A percentile compares a stretch with the other conserved stretches of the same genome.
Conservation (phyloP, 2,113 vertebrate genomes). For the Ellobius talpinus region DNA sequence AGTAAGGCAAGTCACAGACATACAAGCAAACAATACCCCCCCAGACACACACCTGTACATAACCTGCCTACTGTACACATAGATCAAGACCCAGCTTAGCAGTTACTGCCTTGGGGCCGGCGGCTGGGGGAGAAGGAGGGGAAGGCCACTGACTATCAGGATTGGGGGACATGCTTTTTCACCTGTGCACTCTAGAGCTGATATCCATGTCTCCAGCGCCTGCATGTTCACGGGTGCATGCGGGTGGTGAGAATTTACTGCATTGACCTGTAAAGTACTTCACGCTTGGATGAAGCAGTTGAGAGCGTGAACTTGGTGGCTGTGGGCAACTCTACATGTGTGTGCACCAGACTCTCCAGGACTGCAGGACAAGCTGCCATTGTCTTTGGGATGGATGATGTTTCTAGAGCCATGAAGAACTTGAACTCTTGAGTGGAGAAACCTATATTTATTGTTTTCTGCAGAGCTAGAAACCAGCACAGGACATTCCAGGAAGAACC, state of each 20-base stretch:
- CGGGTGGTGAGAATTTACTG: background rate
- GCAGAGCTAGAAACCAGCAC: background rate
- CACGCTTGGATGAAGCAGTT: background rate
- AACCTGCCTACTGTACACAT: background rate
- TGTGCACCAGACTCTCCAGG: background rate
- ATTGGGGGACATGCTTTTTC: background rate
- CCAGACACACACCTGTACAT: background rate
- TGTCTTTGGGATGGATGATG: background rate
- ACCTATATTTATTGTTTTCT: background rate
- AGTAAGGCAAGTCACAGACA: background rate
- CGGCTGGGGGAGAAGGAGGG: background rate
- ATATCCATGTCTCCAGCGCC: background rate
- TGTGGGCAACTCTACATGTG: background rate
- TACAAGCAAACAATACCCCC: background rate
- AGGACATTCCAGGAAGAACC: conserved; percentile 45
- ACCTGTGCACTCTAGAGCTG: background rate
- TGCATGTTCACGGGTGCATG: background rate
- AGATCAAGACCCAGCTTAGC: background rate
- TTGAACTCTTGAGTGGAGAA: conserved; percentile 33
- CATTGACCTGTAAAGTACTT: background rate
- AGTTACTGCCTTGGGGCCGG: background rate
- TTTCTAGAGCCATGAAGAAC: background rate
- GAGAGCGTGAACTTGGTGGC: background rate
- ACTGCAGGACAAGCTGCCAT: background rate
- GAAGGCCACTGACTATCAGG: background rate